phyloP scores from a whole-genome alignment of 2,797 vertebrate species.

The Pseudochirops corinnae region DNA sequence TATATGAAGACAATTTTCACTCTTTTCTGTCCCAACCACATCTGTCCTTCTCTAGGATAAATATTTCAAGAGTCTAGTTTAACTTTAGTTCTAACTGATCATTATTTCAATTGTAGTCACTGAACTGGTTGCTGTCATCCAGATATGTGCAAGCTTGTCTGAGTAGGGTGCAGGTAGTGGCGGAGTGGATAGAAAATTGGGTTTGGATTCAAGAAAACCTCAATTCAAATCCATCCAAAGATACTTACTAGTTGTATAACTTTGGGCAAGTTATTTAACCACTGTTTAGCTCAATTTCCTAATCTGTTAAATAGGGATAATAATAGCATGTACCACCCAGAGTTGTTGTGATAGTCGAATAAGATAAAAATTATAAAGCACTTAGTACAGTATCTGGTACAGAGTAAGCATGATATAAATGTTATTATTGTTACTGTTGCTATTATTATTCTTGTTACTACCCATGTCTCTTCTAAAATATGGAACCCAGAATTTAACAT shows the following conservation, averaged over 20 bases:
- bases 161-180: neutral
- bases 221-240: neutral
- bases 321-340: too few relatives aligned
- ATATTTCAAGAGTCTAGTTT: neutral
- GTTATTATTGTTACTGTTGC: too few relatives aligned
- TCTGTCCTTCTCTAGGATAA: neutral
- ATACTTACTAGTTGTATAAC: neutral
- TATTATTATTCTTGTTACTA: too few relatives aligned
- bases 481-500: neutral
- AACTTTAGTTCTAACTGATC: neutral
- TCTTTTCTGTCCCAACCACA: neutral
- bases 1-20: neutral
- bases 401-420: neutral
- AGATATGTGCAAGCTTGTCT: neutral
- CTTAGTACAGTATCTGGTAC: neutral
- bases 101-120: neutral
- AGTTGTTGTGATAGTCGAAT: too few relatives aligned
- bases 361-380: neutral
- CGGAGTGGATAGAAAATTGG: neutral
- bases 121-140: neutral
- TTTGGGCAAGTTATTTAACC: neutral
- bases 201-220: neutral
- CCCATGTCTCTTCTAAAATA: neutral
- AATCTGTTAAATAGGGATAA: too few relatives aligned
- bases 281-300: too few relatives aligned